Base-by-base conservation (phyloP, 2,797 vertebrate genomes). In the Emys orbicularis region DNA sequence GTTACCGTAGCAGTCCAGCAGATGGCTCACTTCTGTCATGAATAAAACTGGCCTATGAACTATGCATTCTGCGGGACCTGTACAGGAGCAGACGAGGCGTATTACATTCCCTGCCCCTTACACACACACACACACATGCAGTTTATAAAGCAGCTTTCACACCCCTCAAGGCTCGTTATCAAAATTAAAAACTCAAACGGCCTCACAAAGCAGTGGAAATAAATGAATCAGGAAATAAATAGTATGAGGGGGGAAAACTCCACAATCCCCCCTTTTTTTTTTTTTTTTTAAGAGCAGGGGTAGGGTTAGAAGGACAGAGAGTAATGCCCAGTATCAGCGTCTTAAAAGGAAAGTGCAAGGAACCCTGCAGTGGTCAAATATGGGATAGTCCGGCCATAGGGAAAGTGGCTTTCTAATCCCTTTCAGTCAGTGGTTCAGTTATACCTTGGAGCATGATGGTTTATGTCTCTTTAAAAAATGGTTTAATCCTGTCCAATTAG, bases 1-100 rank as follows among this genome's bases (percentile, higher is more conserved):
- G 90, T 97, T 94, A 86, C 96, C 95, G 83, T 54, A 93, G 90
- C 49, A 50, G 54, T 95, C 96, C 97, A 97, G 97, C 88, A 97
- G 97, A 97, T 97, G 97, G 97, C 97, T 93, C 96, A 88, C 96
- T 96, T 97, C 94, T 76, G 96, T 97, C 96, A 92, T 54, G 94
- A 97, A 97, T 97, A 94, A 96, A 95, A 56, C 74, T 80, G 47
- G 91, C 34, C 34, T 56, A 93, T 68, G 79, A 81, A 68, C 91
- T 85, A 12, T 5, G 16, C 16, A 34, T 77, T 1, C 57, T 81
- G 61, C 59, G 89, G 53, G 41, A 65, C 3, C 7, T n/a, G 83
- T 85, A 23, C 65, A 86, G 89, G 44, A 37, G 81, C 56, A 1
- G 29, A 91, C 19, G 87, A 80, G 91, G 94, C 90, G 74, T 95